Evolutionary conservation across 2,888 invertebrate species (phyloP), one percentile per base, ranked within the genome.

Genomic region (Aporophyla nigra): DNA sequence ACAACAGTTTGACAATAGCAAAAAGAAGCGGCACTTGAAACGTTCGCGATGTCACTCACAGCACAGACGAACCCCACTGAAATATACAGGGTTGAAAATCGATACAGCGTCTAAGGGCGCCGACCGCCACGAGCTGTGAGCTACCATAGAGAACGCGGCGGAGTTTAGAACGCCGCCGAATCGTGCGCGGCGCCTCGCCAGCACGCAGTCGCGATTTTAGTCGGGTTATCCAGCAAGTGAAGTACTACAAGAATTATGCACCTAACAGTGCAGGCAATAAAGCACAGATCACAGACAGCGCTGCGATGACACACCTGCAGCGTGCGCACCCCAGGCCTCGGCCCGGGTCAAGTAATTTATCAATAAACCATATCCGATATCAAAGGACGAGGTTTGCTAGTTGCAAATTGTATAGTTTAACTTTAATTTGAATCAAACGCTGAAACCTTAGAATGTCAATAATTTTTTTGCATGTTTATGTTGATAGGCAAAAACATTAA

Each of bases 11-110:
- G 21, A 27, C 65, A 27, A n/a, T 43, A 24, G 12, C 43, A 59
- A 43, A 58, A 66, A 66, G 63, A 66, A 56, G 72, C 59, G 24
- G 59, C 27, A 62, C 71, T 58, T 56, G 21, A 65, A 40, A 71
- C 51, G 58, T 74, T 73, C 65, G 61, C 62, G n/a, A 61, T 40
- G 43, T 49, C 59, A 51, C 61, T 61, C 74, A 46, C 53, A 68
- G 67, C 59, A 68, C 63, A 53, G 69, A 51, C 66, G 46, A 65
- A 72, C 71, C 62, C 54, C 49, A 74, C 74, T 74, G 71, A 69
- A 66, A 74, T 73, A 74, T n/a, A 71, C 74, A 74, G 65, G 76
- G 84, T 77, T 66, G 76, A 76, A 89, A 88, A 89, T 89, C 88
- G 81, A 89, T 89, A 89, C 71, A 65, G 33, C 71, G 63, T 14